Conservation (phyloP, 2,113 vertebrate genomes). For the Ranitomeya variabilis region DNA sequence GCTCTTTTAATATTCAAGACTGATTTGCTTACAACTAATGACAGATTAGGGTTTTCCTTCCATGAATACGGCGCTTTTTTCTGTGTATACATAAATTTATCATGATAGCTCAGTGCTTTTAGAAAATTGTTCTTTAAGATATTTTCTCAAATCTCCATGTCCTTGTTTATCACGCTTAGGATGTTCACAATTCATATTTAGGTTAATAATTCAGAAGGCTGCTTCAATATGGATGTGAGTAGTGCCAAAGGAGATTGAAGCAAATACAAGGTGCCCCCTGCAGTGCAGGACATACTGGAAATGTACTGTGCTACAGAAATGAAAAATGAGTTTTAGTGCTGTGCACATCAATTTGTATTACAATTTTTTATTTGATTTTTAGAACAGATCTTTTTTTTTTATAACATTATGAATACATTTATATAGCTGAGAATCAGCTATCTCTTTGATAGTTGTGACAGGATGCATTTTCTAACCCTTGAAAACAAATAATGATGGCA, state of each 20-base stretch:
- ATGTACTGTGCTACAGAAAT: constrained; percentile 6
- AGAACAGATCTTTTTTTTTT: not conserved
- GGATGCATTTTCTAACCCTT: not conserved
- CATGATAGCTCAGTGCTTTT: not conserved
- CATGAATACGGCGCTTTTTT: not conserved
- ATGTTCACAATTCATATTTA: constrained; percentile 22
- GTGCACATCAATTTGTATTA: constrained; percentile 33
- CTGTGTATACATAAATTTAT: constrained; percentile 5
- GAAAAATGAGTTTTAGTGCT: constrained; percentile 18
- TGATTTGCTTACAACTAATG: constrained; percentile 44
- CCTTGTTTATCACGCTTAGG: constrained; percentile 29
- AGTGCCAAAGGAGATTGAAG: constrained; percentile 33
- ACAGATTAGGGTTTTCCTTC: not conserved
- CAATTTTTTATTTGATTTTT: constrained; percentile 25
- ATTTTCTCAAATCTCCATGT: constrained; percentile 20
- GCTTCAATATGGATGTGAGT: constrained; percentile 43
- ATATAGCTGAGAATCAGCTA: not conserved
- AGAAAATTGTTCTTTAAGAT: constrained; percentile 3
- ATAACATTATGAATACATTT: constrained; percentile 16
- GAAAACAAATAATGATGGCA: not conserved
- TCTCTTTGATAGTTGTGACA: constrained; percentile 19
- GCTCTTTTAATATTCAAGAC: constrained; percentile 46
- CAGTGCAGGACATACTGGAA: constrained; percentile 21
- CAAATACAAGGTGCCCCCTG: constrained; percentile 26
- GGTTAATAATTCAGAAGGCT: constrained; percentile 38